Base-by-base conservation (phyloP, 2,797 vertebrate genomes). In the Malurus leucopterus region DNA sequence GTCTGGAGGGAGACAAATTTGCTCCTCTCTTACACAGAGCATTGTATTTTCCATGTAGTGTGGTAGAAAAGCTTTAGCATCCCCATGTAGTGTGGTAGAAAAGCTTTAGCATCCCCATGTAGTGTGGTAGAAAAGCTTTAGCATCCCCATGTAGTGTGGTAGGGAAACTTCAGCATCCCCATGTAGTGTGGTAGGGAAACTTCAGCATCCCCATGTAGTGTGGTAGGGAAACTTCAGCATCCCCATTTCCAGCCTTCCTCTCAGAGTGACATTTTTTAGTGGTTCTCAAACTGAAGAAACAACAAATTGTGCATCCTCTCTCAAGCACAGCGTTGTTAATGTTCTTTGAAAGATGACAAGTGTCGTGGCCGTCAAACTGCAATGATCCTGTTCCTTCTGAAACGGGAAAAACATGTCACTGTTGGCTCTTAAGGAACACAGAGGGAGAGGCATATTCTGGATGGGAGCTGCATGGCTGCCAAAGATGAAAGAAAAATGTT, bases 341-440 rank as follows among this genome's bases (percentile, higher is more conserved):
- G 76, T 88, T 92, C 88, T 83, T 82, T 77, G 84, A 88, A 90
- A 89, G 70, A 75, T 70, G 82, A 73, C 84, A 80, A 86, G 69
- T 93, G 88, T 84, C 62, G 0, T 72, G 84, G 87, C 68, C 73
- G 0, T 86, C 89, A 91, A 89, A 77, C 72, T 51, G 72, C 73
- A 76, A 15, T n/a, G 74, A 77, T 93, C 79, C 83, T 12, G 4
- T 81, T 95, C 84, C 74, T 89, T 61, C 87, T 86, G 88, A 91
- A 91, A 86, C 40, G 68, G 73, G 75, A 70, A 95, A 93, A 96
- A 93, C 92, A 76, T 80, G 89, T 84, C 76, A 65, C 54, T 92
- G 80, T 58, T 55, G 62, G 74, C 78, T 76, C 32, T 27, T 27
- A 61, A 54, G 64, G 47, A 53, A 74, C 22, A 70, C 40, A 88